These are phyloP conservation scores for Burhinus oedicnemus DNA, from an alignment of 2,113 vertebrate species.

Conservation along the genomic window DNA sequence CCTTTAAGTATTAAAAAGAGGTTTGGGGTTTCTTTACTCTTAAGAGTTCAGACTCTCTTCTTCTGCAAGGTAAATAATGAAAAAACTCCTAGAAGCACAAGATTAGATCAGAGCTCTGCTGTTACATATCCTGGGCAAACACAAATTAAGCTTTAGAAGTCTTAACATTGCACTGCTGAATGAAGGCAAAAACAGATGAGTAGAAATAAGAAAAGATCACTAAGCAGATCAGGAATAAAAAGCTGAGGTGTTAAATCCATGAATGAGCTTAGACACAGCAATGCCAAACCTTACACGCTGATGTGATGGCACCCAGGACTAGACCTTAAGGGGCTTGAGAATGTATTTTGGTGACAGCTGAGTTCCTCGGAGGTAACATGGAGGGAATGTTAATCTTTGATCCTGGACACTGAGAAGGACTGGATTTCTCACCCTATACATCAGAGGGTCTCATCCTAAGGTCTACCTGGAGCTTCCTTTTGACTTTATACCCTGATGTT, in stretches of 20 bases:
- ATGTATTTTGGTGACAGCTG: background rate
- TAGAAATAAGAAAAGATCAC: background rate
- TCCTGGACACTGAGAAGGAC: background rate
- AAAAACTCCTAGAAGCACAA: background rate
- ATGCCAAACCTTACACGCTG: background rate
- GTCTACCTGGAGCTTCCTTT: background rate
- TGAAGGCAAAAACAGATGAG: background rate
- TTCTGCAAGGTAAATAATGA: background rate
- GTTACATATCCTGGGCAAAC: background rate
- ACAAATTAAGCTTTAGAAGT: background rate
- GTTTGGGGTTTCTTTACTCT: background rate
- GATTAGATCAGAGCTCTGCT: background rate
- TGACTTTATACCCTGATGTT: background rate
- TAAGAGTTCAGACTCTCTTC: background rate
- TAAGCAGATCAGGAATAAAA: background rate
- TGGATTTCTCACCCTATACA: fast-evolving
- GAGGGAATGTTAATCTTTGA: background rate
- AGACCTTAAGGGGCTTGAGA: background rate
- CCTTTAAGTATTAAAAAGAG: background rate
- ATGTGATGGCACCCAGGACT: background rate
- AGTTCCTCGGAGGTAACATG: fast-evolving
- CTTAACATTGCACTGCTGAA: background rate
- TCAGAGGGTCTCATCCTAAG: background rate
- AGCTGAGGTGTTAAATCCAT: background rate
- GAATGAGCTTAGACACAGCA: background rate